Evolutionary conservation across 2,888 invertebrate species (phyloP).

Genomic region (Pilophorus perplexus): DNA sequence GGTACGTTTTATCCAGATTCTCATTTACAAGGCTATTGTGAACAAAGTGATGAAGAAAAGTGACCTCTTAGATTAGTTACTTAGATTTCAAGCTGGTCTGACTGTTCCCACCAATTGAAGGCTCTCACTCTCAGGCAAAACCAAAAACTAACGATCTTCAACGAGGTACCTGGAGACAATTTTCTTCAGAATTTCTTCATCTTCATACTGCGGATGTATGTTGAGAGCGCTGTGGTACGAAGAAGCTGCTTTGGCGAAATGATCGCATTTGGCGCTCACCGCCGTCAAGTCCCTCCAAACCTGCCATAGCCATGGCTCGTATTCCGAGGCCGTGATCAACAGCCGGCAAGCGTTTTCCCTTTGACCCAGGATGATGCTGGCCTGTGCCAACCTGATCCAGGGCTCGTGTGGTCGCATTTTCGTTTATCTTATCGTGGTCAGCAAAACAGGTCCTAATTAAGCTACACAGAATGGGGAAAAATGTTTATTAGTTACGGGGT

Average conservation of each 20-base stretch:
- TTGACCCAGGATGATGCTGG: constrained; percentile 24
- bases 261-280: constrained; percentile 29
- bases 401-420: constrained; percentile 9
- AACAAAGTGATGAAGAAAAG: no score
- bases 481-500: no score
- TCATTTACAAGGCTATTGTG: not conserved
- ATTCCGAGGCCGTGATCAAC: constrained; percentile 21
- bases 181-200: constrained; percentile 19
- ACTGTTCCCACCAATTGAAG: no score
- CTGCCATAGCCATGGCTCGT: constrained; percentile 31
- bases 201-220: constrained; percentile 14
- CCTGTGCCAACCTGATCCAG: constrained; percentile 39
- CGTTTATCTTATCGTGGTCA: no score
- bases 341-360: constrained; percentile 29
- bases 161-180: constrained; percentile 23
- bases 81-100: no score
- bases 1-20: not conserved
- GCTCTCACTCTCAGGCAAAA: no score
- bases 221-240: not conserved
- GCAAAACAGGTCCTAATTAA: no score
- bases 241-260: constrained; percentile 23
- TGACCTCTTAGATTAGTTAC: no score
- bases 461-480: no score
- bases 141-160: no score
- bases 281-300: constrained; percentile 37